Evolutionary conservation across 2,888 invertebrate genomes (phyloP).

Genomic region (Tetheella fluctuosa): DNA sequence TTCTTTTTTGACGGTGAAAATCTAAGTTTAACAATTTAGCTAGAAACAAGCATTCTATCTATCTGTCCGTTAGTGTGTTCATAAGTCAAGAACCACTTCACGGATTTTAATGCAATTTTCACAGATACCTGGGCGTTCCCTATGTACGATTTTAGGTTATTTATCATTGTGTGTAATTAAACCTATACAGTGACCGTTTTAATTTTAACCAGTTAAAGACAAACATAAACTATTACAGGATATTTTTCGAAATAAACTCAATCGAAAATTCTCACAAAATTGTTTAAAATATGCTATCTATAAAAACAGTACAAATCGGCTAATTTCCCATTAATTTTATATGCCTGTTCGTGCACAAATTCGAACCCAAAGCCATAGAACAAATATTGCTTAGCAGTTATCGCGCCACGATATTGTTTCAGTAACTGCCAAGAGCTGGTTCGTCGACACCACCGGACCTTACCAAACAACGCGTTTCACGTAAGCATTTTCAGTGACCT

Average conservation of each 20-base stretch:
- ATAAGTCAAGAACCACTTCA: no score
- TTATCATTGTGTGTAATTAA: no score
- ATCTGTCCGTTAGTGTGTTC: no score
- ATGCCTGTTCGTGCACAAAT: background rate
- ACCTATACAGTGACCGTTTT: no score
- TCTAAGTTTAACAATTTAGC: no score
- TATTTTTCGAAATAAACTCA: background rate
- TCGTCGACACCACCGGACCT: background rate
- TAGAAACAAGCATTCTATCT: no score
- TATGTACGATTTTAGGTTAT: no score
- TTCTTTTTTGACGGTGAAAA: no score
- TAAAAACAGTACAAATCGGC: background rate
- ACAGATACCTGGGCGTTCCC: no score
- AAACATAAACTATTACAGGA: no score
- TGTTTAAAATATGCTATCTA: background rate
- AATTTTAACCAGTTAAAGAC: no score
- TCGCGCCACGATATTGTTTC: conserved; percentile 5
- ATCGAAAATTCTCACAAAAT: background rate
- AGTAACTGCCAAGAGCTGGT: background rate
- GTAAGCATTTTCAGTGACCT: background rate
- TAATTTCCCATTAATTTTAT: background rate
- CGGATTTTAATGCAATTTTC: no score
- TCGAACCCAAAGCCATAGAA: background rate
- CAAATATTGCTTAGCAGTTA: conserved; percentile 10
- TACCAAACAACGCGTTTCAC: background rate